Evolutionary conservation across 2,888 invertebrate species (phyloP).

Genomic region (Trisateles emortualis): DNA sequence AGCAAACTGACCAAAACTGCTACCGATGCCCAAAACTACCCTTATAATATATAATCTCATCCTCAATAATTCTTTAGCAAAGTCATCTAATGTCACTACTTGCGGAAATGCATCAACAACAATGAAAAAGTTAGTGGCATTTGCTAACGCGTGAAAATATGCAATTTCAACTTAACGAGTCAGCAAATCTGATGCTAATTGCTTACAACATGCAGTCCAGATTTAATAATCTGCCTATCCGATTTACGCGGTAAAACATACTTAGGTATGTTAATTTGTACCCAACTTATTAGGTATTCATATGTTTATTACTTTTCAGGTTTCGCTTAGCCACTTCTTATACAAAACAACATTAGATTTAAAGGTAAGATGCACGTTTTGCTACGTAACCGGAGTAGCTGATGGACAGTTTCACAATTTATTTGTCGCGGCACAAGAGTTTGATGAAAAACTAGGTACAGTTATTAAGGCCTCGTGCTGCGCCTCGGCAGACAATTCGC

Average conservation of each 20-base stretch:
- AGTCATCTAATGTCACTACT: neutral
- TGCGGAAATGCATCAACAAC: neutral
- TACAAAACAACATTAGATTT: neutral
- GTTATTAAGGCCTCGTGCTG: neutral
- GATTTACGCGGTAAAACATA: neutral
- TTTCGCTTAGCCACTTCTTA: neutral
- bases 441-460: neutral
- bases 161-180: too few relatives aligned
- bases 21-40: neutral
- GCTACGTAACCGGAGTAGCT: neutral
- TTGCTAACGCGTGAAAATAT: neutral
- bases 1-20: neutral
- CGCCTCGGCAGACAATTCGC: neutral
- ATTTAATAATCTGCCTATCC: too few relatives aligned
- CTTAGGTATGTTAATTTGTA: too few relatives aligned
- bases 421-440: neutral
- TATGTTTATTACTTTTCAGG: neutral
- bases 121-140: neutral
- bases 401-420: neutral
- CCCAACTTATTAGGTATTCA: neutral
- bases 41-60: neutral
- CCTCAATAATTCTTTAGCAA: neutral
- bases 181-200: too few relatives aligned
- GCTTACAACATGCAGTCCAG: too few relatives aligned
- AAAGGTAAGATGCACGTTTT: neutral